A percentile compares a stretch with the other conserved stretches of the same genome.
phyloP scores from a whole-genome alignment of 2,888 invertebrate genomes.

The Melinaea marsaeus region DNA sequence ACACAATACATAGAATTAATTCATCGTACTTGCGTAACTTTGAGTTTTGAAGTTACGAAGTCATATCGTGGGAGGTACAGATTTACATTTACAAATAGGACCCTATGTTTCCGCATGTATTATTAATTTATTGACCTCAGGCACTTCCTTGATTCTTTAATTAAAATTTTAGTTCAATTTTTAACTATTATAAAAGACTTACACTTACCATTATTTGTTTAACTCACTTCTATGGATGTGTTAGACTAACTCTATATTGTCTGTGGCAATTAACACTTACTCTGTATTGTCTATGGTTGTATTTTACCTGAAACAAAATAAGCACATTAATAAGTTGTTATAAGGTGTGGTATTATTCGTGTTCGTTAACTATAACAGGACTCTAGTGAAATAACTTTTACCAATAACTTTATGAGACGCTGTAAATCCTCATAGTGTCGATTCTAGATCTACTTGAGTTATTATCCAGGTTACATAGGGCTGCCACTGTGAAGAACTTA shows the following conservation, averaged over 20 bases:
- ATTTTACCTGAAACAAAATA: slow-evolving; percentile 15
- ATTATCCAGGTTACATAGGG: slow-evolving; percentile 33
- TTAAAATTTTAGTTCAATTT: background rate
- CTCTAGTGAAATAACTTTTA: slow-evolving; percentile 30
- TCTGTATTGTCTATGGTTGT: too few species aligned
- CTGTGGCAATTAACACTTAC: too few species aligned
- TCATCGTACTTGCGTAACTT: background rate
- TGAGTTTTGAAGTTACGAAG: slow-evolving; percentile 10
- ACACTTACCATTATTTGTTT: background rate
- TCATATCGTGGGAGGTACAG: slow-evolving; percentile 16
- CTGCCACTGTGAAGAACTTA: background rate
- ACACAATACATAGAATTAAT: too few species aligned
- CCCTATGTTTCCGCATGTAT: slow-evolving; percentile 14
- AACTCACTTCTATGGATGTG: too few species aligned
- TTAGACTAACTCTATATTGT: too few species aligned
- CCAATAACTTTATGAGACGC: slow-evolving; percentile 29
- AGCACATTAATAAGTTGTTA: slow-evolving; percentile 7
- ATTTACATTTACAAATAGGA: slow-evolving; percentile 13
- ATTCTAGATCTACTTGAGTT: slow-evolving; percentile 61
- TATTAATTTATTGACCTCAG: background rate
- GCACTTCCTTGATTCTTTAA: background rate
- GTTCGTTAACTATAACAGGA: slow-evolving; percentile 32
- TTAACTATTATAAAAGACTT: background rate
- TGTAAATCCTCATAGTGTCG: slow-evolving; percentile 42
- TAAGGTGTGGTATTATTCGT: slow-evolving; percentile 25